A percentile compares a stretch with the other conserved stretches of the same genome.
Evolutionary conservation across 2,113 vertebrate species (phyloP).

Genomic region (Aythya baeri): DNA sequence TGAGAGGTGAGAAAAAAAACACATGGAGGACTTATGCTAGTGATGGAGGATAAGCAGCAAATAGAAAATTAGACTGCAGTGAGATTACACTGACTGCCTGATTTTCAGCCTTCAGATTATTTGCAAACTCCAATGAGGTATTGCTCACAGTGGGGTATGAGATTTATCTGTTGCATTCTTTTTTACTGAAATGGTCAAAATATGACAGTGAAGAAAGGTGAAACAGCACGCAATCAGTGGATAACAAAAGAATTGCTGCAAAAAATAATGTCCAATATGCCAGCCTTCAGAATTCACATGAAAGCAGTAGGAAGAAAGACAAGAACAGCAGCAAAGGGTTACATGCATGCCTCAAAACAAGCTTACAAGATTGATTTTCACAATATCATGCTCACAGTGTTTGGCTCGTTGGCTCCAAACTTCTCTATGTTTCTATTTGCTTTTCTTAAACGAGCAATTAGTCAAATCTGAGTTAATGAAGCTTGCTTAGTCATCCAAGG

Average conservation of each 20-base stretch:
- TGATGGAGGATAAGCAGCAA: neutral
- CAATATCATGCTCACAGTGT: neutral
- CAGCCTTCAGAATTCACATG: neutral
- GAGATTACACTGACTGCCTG: neutral
- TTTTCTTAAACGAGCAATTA: slow-evolving; percentile 57
- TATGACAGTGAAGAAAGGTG: neutral
- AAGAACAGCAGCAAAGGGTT: neutral
- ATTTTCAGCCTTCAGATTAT: neutral
- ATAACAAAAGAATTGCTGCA: neutral
- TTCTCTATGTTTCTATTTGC: slow-evolving; percentile 47
- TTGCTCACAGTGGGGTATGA: neutral
- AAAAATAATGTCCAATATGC: neutral
- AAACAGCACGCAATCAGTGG: neutral
- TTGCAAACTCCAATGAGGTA: neutral
- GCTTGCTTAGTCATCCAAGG: slow-evolving; percentile 53
- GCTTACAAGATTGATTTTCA: neutral
- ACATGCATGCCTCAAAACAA: neutral
- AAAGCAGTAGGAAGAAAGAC: neutral
- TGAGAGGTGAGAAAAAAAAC: neutral
- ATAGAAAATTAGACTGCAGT: neutral
- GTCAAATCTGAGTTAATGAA: slow-evolving; percentile 59
- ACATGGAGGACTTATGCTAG: neutral
- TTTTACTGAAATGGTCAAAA: neutral
- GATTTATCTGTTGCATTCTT: neutral
- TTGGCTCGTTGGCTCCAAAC: slow-evolving; percentile 14